phyloP scores from a whole-genome alignment of 2,797 vertebrate genomes.

The Alcedo quadribrachys region DNA sequence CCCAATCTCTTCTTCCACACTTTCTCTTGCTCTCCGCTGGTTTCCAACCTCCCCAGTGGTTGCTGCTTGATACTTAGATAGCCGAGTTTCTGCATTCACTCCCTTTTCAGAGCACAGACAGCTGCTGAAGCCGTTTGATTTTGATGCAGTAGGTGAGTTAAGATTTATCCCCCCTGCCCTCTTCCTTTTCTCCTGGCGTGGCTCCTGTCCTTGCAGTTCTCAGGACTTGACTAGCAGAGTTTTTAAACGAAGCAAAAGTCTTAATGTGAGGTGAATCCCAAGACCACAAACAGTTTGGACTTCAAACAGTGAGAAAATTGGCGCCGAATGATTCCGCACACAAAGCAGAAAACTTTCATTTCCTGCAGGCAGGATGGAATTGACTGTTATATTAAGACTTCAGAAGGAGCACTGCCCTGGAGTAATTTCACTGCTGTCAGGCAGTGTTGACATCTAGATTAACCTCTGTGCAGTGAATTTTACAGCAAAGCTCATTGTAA shows the following conservation, averaged over 20 bases:
- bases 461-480: conserved; percentile 86
- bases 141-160: background rate
- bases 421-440: conserved; percentile 86
- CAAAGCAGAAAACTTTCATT: conserved; percentile 81
- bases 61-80: conserved; percentile 17
- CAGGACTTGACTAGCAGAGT: conserved; percentile 41
- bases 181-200: background rate
- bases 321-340: conserved; percentile 75
- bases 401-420: conserved; percentile 81
- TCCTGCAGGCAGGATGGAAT: conserved; percentile 81
- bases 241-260: conserved; percentile 60
- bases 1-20: background rate
- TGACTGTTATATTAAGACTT: conserved; percentile 86
- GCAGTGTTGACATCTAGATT: conserved; percentile 90
- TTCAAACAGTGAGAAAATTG: conserved; percentile 81
- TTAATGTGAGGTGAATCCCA: conserved; percentile 77
- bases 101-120: background rate
- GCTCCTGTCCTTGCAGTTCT: conserved; percentile 9
- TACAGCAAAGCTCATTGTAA: conserved; percentile 85
- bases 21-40: conserved; percentile 10
- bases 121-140: conserved; percentile 8
- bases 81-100: conserved; percentile 5
- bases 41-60: conserved; percentile 2
- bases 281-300: conserved; percentile 78
- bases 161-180: background rate